These are phyloP conservation scores for Heterohyrax brucei DNA, from an alignment of 2,797 vertebrate species.

Conservation along the genomic window DNA sequence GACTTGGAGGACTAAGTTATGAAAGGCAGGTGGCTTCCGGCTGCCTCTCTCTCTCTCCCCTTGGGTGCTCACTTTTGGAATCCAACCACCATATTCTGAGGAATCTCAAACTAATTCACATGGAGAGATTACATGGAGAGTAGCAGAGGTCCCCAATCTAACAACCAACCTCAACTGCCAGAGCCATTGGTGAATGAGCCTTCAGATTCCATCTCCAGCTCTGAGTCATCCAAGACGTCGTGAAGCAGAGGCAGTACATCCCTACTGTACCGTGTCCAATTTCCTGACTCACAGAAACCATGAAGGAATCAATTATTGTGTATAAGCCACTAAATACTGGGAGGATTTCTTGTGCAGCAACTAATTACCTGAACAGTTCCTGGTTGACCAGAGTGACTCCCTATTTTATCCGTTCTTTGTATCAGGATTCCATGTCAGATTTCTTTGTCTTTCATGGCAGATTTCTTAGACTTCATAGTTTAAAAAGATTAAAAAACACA, in stretches of 20 bases:
- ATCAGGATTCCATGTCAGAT: background rate
- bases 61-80: background rate
- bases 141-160: background rate
- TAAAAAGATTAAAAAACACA: slow-evolving; percentile 34
- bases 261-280: fast-evolving
- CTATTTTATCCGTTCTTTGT: background rate
- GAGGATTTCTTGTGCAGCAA: background rate
- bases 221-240: background rate
- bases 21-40: background rate
- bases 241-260: background rate
- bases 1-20: background rate
- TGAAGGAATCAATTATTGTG: background rate
- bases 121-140: background rate
- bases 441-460: background rate
- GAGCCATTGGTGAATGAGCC: background rate
- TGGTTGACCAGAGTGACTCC: background rate
- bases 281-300: background rate
- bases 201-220: background rate
- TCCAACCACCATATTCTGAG: background rate
- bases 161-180: background rate
- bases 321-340: background rate
- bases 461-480: background rate
- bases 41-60: background rate
- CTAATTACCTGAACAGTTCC: background rate
- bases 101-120: background rate